Evolutionary conservation across 2,113 vertebrate species (phyloP).

Genomic region (Aix galericulata): DNA sequence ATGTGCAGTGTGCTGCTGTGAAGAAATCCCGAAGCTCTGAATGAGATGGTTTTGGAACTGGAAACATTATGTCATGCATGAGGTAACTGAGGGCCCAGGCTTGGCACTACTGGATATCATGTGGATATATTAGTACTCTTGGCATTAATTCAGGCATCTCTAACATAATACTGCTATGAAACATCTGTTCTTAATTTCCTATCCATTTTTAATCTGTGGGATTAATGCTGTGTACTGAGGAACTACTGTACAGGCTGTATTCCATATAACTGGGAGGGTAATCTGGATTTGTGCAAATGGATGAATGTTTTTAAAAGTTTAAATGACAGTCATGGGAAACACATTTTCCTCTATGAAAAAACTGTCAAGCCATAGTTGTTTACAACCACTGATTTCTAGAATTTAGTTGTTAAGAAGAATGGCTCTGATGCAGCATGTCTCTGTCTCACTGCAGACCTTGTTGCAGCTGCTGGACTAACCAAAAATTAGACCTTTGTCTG

Average conservation of each 20-base stretch:
- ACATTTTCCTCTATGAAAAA: background rate
- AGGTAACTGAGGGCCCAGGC: conserved; percentile 22
- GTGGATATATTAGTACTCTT: conserved; percentile 36
- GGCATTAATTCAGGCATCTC: conserved; percentile 30
- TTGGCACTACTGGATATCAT: background rate
- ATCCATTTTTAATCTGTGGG: conserved; percentile 44
- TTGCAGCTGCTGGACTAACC: background rate
- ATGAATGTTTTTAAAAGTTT: background rate
- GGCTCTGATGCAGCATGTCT: background rate
- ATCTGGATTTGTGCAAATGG: background rate
- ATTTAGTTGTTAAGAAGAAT: background rate
- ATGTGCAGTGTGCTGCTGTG: background rate
- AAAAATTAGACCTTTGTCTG: background rate
- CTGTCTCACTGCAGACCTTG: background rate
- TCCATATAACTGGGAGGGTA: background rate
- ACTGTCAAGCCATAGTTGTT: background rate
- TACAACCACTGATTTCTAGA: background rate
- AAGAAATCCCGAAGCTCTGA: conserved; percentile 20
- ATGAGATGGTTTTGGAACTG: background rate
- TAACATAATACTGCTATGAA: conserved; percentile 17
- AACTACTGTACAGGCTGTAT: background rate
- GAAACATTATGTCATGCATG: conserved; percentile 7
- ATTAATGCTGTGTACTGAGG: conserved; percentile 24
- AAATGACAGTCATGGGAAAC: background rate
- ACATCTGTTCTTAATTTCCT: conserved; percentile 59